phyloP scores from a whole-genome alignment of 2,797 vertebrate species.

The Botia almorhae region DNA sequence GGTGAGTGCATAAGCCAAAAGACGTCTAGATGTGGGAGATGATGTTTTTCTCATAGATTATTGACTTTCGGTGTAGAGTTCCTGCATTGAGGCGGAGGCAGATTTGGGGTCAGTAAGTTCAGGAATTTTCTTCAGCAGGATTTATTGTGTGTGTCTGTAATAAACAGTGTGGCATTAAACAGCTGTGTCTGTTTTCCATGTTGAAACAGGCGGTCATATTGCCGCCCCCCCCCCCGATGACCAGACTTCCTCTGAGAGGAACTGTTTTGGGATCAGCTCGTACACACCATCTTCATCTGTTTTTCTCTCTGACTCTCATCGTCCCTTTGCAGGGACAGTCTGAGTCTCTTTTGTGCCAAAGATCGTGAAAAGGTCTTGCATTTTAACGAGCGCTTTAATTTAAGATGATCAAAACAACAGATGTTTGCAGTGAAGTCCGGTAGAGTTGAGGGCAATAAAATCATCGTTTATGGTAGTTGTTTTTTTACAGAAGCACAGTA shows the following conservation, averaged over 20 bases:
- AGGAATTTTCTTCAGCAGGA: not conserved
- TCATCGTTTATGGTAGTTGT: not conserved
- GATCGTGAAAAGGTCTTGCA: constrained; percentile 1
- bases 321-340: constrained; percentile 13
- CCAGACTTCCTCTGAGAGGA: constrained; percentile 10
- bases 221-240: constrained; percentile 20
- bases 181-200: constrained; percentile 34
- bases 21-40: not conserved
- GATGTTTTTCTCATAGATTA: not conserved
- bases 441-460: constrained; percentile 26
- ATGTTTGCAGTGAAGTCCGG: constrained; percentile 44
- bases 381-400: constrained; percentile 50
- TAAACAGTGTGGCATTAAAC: constrained; percentile 27
- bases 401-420: constrained; percentile 54
- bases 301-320: constrained; percentile 33
- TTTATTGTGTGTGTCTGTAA: constrained; percentile 18
- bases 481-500: not conserved
- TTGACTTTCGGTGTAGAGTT: not conserved
- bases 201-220: constrained; percentile 10
- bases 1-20: not conserved
- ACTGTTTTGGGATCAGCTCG: constrained; percentile 4
- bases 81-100: not conserved
- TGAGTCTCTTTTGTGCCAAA: constrained; percentile 6
- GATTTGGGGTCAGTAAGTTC: constrained; percentile 19
- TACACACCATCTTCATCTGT: constrained; percentile 30